These are phyloP conservation scores for Climacteris rufus DNA, from an alignment of 2,113 vertebrate genomes.

Conservation along the genomic window DNA sequence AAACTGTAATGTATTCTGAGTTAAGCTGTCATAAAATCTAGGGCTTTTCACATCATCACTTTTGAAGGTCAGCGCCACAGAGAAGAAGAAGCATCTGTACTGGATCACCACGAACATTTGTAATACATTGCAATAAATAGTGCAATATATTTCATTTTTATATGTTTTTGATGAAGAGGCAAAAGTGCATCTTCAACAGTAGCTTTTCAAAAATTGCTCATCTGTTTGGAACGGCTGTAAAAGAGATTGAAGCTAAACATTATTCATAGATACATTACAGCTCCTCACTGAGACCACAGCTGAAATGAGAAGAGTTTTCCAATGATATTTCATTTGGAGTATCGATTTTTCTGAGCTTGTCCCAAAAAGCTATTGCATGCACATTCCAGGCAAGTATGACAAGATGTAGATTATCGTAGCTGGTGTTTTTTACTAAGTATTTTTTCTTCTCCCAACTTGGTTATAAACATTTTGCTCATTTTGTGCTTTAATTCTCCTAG, in stretches of 20 bases:
- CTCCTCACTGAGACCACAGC: conserved; percentile 11
- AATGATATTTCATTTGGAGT: conserved; percentile 44
- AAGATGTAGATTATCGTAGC: background rate
- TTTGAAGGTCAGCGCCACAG: conserved; percentile 71
- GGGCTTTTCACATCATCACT: conserved; percentile 70
- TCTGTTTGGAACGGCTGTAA: conserved; percentile 63
- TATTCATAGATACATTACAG: conserved; percentile 67
- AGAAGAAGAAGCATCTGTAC: conserved; percentile 60
- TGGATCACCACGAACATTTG: conserved; percentile 52
- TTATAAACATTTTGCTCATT: background rate
- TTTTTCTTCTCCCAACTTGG: background rate
- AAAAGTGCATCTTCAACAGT: conserved; percentile 71
- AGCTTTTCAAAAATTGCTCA: conserved; percentile 74
- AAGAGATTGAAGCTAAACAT: conserved; percentile 64
- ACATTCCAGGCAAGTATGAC: background rate
- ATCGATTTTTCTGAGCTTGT: conserved; percentile 44
- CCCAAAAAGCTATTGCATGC: background rate
- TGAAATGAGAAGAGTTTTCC: conserved; percentile 48
- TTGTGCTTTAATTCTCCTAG: background rate
- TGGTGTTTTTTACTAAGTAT: background rate
- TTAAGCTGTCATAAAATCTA: conserved; percentile 71
- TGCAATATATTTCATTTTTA: conserved; percentile 74
- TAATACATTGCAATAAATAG: conserved; percentile 72
- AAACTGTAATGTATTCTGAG: conserved; percentile 63
- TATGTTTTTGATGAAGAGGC: conserved; percentile 74